Conservation (phyloP, 2,113 vertebrate species). For the Hemichromis elongatus region DNA sequence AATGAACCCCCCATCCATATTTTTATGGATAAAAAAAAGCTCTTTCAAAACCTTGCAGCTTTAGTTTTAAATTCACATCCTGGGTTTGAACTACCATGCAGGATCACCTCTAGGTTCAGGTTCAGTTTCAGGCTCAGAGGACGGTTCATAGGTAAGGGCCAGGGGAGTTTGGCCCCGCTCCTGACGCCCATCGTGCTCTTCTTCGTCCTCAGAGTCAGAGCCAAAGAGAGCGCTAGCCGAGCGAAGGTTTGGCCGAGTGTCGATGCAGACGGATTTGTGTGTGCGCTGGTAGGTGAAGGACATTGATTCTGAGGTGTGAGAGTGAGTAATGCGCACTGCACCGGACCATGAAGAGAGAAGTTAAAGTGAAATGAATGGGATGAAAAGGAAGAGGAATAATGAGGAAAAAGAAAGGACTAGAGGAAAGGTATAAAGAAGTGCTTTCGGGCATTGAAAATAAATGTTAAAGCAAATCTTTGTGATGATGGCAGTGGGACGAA, state of each 20-base stretch:
- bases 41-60: not conserved
- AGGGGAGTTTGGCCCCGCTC: slow-evolving; percentile 36
- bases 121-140: slow-evolving; percentile 73
- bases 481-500: not conserved
- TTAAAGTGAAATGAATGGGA: slow-evolving; percentile 9
- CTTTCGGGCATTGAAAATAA: not conserved
- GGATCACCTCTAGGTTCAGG: slow-evolving; percentile 86
- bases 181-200: slow-evolving; percentile 15
- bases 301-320: slow-evolving; percentile 91
- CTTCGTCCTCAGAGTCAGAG: slow-evolving; percentile 77
- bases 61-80: not conserved
- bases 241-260: slow-evolving; percentile 82
- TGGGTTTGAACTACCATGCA: slow-evolving; percentile 48
- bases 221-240: slow-evolving; percentile 76
- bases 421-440: not conserved
- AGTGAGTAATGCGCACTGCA: slow-evolving; percentile 91
- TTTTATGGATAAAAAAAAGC: not conserved
- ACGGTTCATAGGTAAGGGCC: slow-evolving; percentile 73
- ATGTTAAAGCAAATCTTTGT: not conserved
- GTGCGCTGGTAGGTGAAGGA: slow-evolving; percentile 94
- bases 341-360: slow-evolving; percentile 18
- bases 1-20: not conserved
- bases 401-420: not conserved
- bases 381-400: not conserved
- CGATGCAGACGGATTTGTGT: slow-evolving; percentile 89